Conservation (phyloP, 1,140 invertebrate species). For the Nephotettix cincticeps region DNA sequence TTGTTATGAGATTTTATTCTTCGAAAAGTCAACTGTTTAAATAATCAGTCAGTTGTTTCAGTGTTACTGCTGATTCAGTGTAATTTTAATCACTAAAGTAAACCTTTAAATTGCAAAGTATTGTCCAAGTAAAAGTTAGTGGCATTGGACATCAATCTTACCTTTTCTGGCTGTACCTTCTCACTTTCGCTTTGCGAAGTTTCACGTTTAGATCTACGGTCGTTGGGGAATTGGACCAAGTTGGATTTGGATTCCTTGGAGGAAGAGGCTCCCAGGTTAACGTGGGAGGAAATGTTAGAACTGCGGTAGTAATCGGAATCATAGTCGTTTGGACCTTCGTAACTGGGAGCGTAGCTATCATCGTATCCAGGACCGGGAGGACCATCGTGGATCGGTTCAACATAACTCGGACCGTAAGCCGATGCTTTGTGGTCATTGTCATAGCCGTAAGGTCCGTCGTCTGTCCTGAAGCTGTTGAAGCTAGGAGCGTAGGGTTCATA, state of each 20-base stretch:
- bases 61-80: no score
- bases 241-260: constrained; percentile 26
- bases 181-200: constrained; percentile 1
- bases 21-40: no score
- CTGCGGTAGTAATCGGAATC: constrained; percentile 10
- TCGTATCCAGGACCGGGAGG: constrained; percentile 26
- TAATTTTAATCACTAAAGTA: no score
- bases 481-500: constrained; percentile 31
- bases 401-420: constrained; percentile 7
- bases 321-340: constrained; percentile 16
- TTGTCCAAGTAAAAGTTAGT: no score
- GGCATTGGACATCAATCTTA: constrained; percentile 9
- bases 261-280: neutral
- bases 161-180: constrained; percentile 26
- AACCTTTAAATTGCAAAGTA: no score
- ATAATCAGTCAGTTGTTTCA: no score
- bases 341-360: constrained; percentile 1
- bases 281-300: constrained; percentile 9
- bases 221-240: constrained; percentile 38
- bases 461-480: constrained; percentile 22
- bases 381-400: constrained; percentile 41
- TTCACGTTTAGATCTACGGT: constrained; percentile 32
- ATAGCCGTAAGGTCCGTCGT: constrained; percentile 19
- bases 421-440: constrained; percentile 34
- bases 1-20: no score